Conservation (phyloP, 2,797 vertebrate species). For the Coendou prehensilis region DNA sequence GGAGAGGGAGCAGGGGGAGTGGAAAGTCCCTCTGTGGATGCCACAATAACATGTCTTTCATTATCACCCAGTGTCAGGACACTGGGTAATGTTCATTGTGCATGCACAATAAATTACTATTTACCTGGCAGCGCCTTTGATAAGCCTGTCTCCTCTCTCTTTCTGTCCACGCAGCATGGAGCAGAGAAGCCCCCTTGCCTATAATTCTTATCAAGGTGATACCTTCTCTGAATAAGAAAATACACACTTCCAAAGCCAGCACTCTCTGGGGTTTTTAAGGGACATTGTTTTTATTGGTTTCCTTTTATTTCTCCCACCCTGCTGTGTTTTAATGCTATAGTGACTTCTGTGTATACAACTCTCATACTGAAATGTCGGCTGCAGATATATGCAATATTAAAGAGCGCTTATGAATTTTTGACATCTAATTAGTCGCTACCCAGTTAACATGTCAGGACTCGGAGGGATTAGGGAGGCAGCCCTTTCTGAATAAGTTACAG, state of each 20-base stretch:
- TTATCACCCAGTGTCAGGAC: slow-evolving; percentile 94
- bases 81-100: slow-evolving; percentile 93
- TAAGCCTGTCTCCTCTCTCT: slow-evolving; percentile 91
- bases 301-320: slow-evolving; percentile 92
- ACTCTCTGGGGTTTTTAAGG: slow-evolving; percentile 94
- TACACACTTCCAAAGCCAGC: slow-evolving; percentile 92
- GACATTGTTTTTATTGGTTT: slow-evolving; percentile 96
- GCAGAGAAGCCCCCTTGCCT: slow-evolving; percentile 88
- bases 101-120: slow-evolving; percentile 96
- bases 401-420: slow-evolving; percentile 99
- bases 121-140: slow-evolving; percentile 95
- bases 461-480: slow-evolving; percentile 94
- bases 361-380: slow-evolving; percentile 99
- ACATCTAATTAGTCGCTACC: slow-evolving; percentile 99
- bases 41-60: slow-evolving; percentile 94
- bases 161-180: slow-evolving; percentile 88
- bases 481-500: slow-evolving; percentile 96
- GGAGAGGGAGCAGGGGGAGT: slow-evolving; percentile 87
- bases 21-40: slow-evolving; percentile 91
- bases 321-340: slow-evolving; percentile 94
- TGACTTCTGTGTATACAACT: slow-evolving; percentile 97
- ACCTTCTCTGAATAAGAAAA: slow-evolving; percentile 93
- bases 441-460: slow-evolving; percentile 98
- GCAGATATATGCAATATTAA: slow-evolving; percentile 99
- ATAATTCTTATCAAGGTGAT: slow-evolving; percentile 94